These are phyloP conservation scores for Polydrusus cervinus DNA, from an alignment of 2,888 invertebrate genomes.

Conservation along the genomic window DNA sequence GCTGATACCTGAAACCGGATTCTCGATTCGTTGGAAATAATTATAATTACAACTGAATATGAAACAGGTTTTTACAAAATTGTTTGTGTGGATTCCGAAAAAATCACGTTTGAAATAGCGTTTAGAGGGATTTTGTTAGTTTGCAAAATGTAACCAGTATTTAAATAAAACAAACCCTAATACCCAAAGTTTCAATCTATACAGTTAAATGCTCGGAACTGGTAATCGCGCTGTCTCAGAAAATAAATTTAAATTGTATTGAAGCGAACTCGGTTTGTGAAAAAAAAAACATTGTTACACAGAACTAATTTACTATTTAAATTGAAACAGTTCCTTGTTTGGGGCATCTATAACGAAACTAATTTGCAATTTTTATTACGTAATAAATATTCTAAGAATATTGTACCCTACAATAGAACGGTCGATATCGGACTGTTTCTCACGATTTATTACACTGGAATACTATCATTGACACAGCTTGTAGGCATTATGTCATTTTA, in stretches of 20 bases:
- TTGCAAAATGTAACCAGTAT: too few species aligned
- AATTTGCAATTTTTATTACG: constrained; percentile 3
- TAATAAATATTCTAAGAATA: constrained; percentile 5
- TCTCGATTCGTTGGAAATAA: too few species aligned
- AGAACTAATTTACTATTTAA: constrained; percentile 14
- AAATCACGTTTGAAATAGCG: too few species aligned
- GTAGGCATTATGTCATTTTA: too few species aligned
- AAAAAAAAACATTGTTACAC: constrained; percentile 6
- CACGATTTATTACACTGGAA: background rate
- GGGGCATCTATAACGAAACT: background rate
- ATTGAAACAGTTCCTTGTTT: constrained; percentile 5
- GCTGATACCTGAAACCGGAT: too few species aligned
- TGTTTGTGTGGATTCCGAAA: too few species aligned
- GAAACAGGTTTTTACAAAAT: too few species aligned
- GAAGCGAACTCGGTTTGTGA: background rate
- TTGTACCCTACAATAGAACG: background rate
- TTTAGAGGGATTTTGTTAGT: too few species aligned
- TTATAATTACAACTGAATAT: too few species aligned
- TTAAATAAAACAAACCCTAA: background rate
- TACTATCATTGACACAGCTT: background rate
- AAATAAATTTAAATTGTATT: background rate
- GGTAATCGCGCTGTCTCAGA: background rate
- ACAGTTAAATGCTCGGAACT: constrained; percentile 9
- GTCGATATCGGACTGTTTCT: background rate
- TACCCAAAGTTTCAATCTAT: background rate